Conservation (phyloP, 2,888 invertebrate genomes). For the Autographa gamma region DNA sequence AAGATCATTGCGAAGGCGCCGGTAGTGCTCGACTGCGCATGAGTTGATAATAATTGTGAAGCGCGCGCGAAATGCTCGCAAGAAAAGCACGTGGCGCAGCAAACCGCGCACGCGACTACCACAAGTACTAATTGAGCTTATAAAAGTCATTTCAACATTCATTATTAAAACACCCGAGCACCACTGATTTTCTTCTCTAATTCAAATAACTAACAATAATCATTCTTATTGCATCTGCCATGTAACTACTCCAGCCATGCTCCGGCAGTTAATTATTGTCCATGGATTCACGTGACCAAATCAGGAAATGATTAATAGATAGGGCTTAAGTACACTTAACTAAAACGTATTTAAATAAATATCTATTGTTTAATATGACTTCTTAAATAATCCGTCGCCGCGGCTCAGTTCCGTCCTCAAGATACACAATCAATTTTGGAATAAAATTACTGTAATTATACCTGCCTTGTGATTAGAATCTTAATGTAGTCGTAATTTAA, state of each 20-base stretch:
- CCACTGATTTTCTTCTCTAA: constrained; percentile 13
- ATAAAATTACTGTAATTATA: constrained; percentile 1
- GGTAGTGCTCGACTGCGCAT: constrained; percentile 41
- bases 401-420: neutral
- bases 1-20: constrained; percentile 83
- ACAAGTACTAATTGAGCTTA: constrained; percentile 39
- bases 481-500: constrained; percentile 10
- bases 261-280: neutral
- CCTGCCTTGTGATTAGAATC: neutral
- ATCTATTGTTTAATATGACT: neutral
- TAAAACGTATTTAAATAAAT: neutral
- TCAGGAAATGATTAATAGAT: constrained; percentile 4
- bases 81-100: constrained; percentile 56
- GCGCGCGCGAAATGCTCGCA: constrained; percentile 63
- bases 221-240: neutral
- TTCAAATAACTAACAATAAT: neutral
- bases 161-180: neutral
- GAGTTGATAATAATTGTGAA: constrained; percentile 64
- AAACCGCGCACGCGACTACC: constrained; percentile 52
- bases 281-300: neutral
- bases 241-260: neutral
- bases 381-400: neutral
- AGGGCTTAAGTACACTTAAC: neutral
- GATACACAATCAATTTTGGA: neutral
- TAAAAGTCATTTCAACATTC: constrained; percentile 13